Evolutionary conservation across 2,113 vertebrate species (phyloP), one percentile per base, ranked within the genome.

Genomic region (Corythaixoides concolor): DNA sequence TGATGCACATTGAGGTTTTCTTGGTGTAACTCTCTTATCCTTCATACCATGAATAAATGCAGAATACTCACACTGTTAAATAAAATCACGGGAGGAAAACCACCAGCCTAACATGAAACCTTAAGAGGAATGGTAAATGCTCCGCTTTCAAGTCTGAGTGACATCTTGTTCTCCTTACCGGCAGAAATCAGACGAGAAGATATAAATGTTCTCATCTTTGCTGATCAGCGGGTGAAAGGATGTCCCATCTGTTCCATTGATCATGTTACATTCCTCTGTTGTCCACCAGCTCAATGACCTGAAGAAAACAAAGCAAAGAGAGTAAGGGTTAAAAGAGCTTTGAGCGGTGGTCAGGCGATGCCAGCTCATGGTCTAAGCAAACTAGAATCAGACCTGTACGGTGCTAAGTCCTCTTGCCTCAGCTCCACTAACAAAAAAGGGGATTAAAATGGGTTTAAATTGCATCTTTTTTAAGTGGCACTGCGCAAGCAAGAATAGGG

Each of bases 171-270:
- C 50, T 32, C 78, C 97, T 97, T 95, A 99, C 99, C 99, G 99
- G 98, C 99, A 99, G 80, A 99, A 98, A 74, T 99, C 99, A 12
- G 99, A 99, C 30, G 99, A 98, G 95, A 99, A 99, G 82, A 99
- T 98, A 91, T 99, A 99, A 59, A 99, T 98, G 8, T 73, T 90
- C 94, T 99, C 99, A 5, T 98, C 97, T 96, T 98, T 99, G 73
- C 70, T 96, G 96, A 99, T 92, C 67, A 99, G 76, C 0, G 99
- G 98, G 81, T 99, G 99, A 87, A 99, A 99, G 45, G 98, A 98
- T 2, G 98, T 98, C n/a, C 99, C 99, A 27, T 99, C 99, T 21
- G 99, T 99, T 62, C 99, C 99, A 41, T 99, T 99, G 84, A 99
- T 99, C 99, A 99, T 99, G 63, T 99, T 99, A 93, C 99, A 99